Percentiles rank a stretch among this genome's conserved stretches.
Conservation (phyloP, 2,888 invertebrate genomes). For the Cheilosia grossa region DNA sequence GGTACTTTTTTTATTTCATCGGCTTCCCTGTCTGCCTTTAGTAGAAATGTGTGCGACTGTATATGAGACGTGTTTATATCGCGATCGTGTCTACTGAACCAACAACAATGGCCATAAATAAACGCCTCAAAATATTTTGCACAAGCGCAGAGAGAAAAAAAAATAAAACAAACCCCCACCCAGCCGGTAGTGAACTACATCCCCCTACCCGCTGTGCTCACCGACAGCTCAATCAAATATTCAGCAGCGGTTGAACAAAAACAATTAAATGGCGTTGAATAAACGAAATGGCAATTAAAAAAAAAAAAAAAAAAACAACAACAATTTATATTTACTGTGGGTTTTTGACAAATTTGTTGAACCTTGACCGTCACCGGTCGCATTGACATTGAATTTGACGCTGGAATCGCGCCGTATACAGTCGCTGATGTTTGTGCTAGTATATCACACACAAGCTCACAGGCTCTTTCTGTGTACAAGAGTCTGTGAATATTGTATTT, state of each 20-base stretch:
- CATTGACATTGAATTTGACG: conserved; percentile 69
- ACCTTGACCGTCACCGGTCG: conserved; percentile 72
- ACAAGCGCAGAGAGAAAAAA: conserved; percentile 32
- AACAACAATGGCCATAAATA: conserved; percentile 39
- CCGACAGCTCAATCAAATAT: conserved; percentile 29
- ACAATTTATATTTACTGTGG: conserved; percentile 36
- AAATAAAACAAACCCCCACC: conserved; percentile 18
- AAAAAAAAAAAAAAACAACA: conserved; percentile 13
- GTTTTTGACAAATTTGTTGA: conserved; percentile 60
- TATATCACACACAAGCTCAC: background rate
- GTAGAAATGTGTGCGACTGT: conserved; percentile 21
- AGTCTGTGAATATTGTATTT: background rate
- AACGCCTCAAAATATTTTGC: conserved; percentile 53
- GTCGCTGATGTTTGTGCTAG: background rate
- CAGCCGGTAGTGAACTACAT: conserved; percentile 29
- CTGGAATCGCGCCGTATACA: conserved; percentile 21
- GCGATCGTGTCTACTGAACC: conserved; percentile 37
- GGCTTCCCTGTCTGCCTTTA: conserved; percentile 41
- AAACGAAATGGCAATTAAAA: conserved; percentile 28
- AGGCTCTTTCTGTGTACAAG: background rate
- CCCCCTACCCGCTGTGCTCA: background rate
- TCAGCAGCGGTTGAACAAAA: conserved; percentile 33
- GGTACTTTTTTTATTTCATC: conserved; percentile 18
- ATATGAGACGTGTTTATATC: conserved; percentile 25
- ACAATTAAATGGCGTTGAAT: conserved; percentile 54